Conservation (phyloP, 2,888 invertebrate genomes). For the Galeopsomyia nigrocyanea region DNA sequence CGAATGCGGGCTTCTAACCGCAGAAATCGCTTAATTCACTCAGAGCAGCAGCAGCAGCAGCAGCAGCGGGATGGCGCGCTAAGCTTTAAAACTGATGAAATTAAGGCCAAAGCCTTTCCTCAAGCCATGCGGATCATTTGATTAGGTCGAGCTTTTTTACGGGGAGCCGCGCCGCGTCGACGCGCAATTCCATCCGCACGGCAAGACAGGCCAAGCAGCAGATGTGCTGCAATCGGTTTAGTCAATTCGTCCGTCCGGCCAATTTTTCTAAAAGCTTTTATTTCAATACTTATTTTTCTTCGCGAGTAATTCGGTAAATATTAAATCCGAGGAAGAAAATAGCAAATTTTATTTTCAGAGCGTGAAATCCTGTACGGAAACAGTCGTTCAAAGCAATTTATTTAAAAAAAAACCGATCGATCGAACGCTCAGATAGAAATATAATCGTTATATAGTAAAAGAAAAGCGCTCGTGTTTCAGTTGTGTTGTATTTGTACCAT, state of each 20-base stretch:
- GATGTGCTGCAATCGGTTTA: background rate
- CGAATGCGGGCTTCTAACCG: background rate
- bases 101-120: slow-evolving; percentile 26
- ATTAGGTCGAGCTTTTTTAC: slow-evolving; percentile 27
- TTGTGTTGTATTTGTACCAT: slow-evolving; percentile 22
- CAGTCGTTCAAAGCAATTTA: too few species aligned
- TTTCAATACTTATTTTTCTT: too few species aligned
- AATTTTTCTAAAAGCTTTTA: too few species aligned
- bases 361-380: too few species aligned
- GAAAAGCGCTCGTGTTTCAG: slow-evolving; percentile 7
- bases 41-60: background rate
- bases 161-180: slow-evolving; percentile 17
- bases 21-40: slow-evolving; percentile 24
- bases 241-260: too few species aligned
- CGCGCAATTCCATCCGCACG: slow-evolving; percentile 1
- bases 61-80: background rate
- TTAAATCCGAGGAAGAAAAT: too few species aligned
- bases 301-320: too few species aligned
- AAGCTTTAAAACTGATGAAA: slow-evolving; percentile 22
- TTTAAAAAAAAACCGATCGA: too few species aligned
- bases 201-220: too few species aligned
- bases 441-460: too few species aligned
- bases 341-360: too few species aligned
- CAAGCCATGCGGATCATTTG: slow-evolving; percentile 34
- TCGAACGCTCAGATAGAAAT: too few species aligned